phyloP scores from a whole-genome alignment of 2,113 vertebrate species.

The Dascyllus trimaculatus region DNA sequence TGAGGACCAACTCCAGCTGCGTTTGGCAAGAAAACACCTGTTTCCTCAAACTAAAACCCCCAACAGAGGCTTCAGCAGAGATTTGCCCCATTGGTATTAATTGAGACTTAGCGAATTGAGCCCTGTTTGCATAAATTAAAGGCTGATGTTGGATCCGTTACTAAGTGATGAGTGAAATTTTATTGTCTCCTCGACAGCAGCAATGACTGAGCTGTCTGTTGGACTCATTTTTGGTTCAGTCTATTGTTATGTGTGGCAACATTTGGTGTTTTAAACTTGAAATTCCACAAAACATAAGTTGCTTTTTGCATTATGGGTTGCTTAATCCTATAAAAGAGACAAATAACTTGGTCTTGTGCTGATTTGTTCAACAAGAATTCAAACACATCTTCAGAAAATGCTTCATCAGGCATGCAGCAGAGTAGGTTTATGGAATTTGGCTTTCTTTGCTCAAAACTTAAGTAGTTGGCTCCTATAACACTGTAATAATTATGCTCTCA shows the following conservation, averaged over 20 bases:
- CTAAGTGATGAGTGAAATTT: not conserved
- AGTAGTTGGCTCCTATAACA: too few species aligned
- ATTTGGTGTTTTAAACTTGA: too few species aligned
- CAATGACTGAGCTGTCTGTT: not conserved
- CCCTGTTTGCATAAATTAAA: slow-evolving; percentile 3
- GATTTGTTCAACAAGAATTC: too few species aligned
- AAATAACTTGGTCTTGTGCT: too few species aligned
- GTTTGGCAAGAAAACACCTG: slow-evolving; percentile 29
- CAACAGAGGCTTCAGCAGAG: slow-evolving; percentile 1
- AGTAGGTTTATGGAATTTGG: too few species aligned
- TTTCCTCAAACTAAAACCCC: not conserved
- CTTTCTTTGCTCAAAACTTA: too few species aligned
- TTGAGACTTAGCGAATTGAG: not conserved
- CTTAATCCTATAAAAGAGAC: too few species aligned
- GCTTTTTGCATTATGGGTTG: too few species aligned
- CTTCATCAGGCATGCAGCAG: too few species aligned
- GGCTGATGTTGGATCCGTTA: not conserved
- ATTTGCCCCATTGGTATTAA: not conserved
- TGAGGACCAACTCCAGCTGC: slow-evolving; percentile 8
- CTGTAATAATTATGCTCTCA: not conserved
- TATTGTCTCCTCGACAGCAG: not conserved
- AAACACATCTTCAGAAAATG: too few species aligned
- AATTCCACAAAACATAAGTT: too few species aligned
- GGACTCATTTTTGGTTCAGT: slow-evolving; percentile 10
- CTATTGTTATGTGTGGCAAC: too few species aligned